phyloP scores from a whole-genome alignment of 2,888 invertebrate genomes.

The Coleophora deauratella region DNA sequence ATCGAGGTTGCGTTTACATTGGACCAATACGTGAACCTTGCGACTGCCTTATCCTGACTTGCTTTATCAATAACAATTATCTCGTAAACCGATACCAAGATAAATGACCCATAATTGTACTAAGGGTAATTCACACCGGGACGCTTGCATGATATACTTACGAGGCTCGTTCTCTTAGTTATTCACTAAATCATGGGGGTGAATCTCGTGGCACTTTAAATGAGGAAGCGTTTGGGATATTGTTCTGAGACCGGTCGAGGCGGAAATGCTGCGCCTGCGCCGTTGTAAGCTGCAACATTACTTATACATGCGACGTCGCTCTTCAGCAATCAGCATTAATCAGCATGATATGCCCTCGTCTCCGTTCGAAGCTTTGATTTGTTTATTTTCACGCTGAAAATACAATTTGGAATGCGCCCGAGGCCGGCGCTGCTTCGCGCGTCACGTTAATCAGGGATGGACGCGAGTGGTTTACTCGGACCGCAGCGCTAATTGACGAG shows the following conservation, averaged over 20 bases:
- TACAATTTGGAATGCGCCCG: conserved; percentile 35
- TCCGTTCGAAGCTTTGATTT: conserved; percentile 53
- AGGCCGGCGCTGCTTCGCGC: conserved; percentile 19
- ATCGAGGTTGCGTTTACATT: conserved; percentile 2
- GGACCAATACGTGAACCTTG: conserved; percentile 1
- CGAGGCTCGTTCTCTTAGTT: conserved; percentile 16
- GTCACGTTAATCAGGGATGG: conserved; percentile 36
- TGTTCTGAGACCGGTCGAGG: conserved; percentile 66
- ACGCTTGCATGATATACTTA: conserved; percentile 17
- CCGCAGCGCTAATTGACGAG: conserved; percentile 31
- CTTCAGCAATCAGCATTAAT: conserved; percentile 73
- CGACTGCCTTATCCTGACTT: conserved; percentile 19
- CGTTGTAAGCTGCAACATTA: conserved; percentile 63
- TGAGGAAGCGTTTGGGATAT: conserved; percentile 60
- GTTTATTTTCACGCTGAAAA: conserved; percentile 57
- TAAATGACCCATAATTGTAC: conserved; percentile 30
- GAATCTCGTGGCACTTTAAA: conserved; percentile 45
- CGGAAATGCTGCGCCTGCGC: conserved; percentile 63
- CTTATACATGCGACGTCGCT: conserved; percentile 68
- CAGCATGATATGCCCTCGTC: conserved; percentile 61
- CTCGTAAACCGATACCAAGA: conserved; percentile 31
- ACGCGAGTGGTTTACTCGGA: conserved; percentile 34
- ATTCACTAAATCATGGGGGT: conserved; percentile 35
- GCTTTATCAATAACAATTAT: conserved; percentile 31
- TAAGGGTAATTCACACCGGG: conserved; percentile 22